Percentiles rank a stretch among this genome's conserved stretches.
These are phyloP conservation scores for Toxotes chatareus DNA, from an alignment of 2,113 vertebrate genomes.

Conservation along the genomic window DNA sequence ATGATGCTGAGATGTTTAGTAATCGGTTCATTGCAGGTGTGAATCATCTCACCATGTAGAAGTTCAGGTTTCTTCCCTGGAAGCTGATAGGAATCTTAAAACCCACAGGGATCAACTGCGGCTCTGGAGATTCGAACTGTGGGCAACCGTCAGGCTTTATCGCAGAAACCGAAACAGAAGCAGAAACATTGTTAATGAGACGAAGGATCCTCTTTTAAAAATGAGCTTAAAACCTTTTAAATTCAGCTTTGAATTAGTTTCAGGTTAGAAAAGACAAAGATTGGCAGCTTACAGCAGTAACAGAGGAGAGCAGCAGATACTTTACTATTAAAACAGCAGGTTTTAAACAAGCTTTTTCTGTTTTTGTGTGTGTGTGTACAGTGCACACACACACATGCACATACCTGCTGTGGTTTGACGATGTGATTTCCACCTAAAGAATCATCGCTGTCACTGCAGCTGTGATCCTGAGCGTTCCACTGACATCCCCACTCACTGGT, in stretches of 20 bases:
- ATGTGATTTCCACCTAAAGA: slow-evolving; percentile 67
- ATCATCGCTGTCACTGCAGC: slow-evolving; percentile 85
- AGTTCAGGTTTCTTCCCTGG: slow-evolving; percentile 89
- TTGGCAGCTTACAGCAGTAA: too few relatives aligned
- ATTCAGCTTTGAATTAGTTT: too few relatives aligned
- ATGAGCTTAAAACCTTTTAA: background rate
- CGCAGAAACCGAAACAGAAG: background rate
- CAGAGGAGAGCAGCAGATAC: too few relatives aligned
- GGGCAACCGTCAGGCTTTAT: slow-evolving; percentile 82
- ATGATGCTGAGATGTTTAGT: background rate
- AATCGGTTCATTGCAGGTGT: background rate
- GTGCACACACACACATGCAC: too few relatives aligned
- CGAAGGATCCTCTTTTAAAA: background rate
- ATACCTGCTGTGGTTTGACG: slow-evolving; percentile 86
- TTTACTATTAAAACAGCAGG: too few relatives aligned
- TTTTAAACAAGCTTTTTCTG: too few relatives aligned
- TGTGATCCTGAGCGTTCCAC: slow-evolving; percentile 88
- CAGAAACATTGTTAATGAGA: background rate
- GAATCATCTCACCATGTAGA: slow-evolving; percentile 73
- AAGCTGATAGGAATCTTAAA: slow-evolving; percentile 85
- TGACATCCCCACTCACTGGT: slow-evolving; percentile 94
- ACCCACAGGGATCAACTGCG: slow-evolving; percentile 89
- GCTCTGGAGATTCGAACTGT: slow-evolving; percentile 90
- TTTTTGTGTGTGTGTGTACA: background rate
- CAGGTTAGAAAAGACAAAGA: too few relatives aligned